These are phyloP conservation scores for Rhynchomys soricoides DNA, from an alignment of 2,113 vertebrate species.

Conservation along the genomic window DNA sequence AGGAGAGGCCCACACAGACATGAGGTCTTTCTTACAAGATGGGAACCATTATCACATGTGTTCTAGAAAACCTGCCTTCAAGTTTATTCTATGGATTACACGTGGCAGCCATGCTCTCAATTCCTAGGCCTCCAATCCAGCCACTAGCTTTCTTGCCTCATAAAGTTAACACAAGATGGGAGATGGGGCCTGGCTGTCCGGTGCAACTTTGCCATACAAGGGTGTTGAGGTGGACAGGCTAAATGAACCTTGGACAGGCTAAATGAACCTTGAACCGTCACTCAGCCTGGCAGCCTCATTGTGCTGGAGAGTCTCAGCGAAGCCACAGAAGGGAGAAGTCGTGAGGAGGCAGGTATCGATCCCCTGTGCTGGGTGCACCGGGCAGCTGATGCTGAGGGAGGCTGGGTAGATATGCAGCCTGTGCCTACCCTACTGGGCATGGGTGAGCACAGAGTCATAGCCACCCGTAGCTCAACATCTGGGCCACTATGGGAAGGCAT, in stretches of 20 bases:
- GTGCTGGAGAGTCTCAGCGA: neutral
- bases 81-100: neutral
- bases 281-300: neutral
- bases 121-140: neutral
- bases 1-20: neutral
- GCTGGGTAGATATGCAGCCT: neutral
- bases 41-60: fast-evolving
- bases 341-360: neutral
- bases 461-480: too few relatives aligned
- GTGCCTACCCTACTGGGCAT: neutral
- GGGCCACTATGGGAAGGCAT: neutral
- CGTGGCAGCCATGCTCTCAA: neutral
- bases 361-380: neutral
- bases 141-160: neutral
- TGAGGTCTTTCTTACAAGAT: neutral
- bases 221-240: neutral
- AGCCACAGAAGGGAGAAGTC: neutral
- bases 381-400: neutral
- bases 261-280: too few relatives aligned
- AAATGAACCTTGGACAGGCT: neutral
- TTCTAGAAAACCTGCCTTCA: neutral
- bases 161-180: neutral
- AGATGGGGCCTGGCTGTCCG: too few relatives aligned
- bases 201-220: too few relatives aligned
- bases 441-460: neutral